Conservation (phyloP, 2,113 vertebrate species). For the Corydoras sp. region DNA sequence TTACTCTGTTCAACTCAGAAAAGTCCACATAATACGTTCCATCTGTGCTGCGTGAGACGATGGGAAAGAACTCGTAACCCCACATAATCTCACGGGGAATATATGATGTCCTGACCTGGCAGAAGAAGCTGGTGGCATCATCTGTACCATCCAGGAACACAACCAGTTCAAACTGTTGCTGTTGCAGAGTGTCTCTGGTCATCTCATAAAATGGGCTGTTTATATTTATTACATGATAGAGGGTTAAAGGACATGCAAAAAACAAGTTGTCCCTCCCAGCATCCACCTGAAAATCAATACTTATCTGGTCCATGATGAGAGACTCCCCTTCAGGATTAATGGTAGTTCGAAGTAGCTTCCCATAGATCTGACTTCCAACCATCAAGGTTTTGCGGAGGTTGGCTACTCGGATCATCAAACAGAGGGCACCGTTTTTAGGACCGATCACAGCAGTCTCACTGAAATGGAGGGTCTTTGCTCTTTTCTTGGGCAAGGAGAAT, state of each 20-base stretch:
- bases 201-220: constrained; percentile 89
- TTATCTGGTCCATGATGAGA: constrained; percentile 89
- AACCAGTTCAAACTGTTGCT: constrained; percentile 87
- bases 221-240: constrained; percentile 86
- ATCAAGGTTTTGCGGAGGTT: constrained; percentile 91
- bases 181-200: constrained; percentile 80
- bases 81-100: constrained; percentile 90
- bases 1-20: constrained; percentile 87
- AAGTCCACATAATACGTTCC: constrained; percentile 91
- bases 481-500: constrained; percentile 85
- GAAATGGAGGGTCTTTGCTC: constrained; percentile 90
- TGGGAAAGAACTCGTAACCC: constrained; percentile 88
- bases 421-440: constrained; percentile 79
- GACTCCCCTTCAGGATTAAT: constrained; percentile 84
- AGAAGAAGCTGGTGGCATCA: constrained; percentile 86
- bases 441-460: constrained; percentile 87
- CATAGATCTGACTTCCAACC: constrained; percentile 88
- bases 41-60: constrained; percentile 89
- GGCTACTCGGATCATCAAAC: constrained; percentile 83
- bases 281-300: constrained; percentile 83
- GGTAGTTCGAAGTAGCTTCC: constrained; percentile 84
- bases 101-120: constrained; percentile 92
- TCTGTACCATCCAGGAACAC: constrained; percentile 91
- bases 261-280: constrained; percentile 93
- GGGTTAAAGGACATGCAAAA: constrained; percentile 86